Conservation (phyloP, 2,113 vertebrate genomes). For the Takifugu flavidus region DNA sequence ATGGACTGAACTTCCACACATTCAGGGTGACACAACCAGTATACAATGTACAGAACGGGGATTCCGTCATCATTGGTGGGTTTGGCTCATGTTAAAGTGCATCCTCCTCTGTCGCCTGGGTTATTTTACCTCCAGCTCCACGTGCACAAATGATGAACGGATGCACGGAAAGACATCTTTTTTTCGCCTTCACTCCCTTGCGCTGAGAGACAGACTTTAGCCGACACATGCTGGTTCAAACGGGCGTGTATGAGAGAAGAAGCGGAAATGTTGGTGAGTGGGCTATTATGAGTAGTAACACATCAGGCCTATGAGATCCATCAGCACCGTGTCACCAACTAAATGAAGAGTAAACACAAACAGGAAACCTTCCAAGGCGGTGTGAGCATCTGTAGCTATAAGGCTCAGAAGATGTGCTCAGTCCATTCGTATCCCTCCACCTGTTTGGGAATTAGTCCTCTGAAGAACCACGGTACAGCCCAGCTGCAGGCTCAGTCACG, state of each 20-base stretch:
- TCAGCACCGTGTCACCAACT: too few relatives aligned
- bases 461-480: slow-evolving; percentile 33
- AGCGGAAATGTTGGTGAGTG: too few relatives aligned
- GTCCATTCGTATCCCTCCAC: neutral
- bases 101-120: too few relatives aligned
- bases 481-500: slow-evolving; percentile 24
- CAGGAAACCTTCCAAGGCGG: neutral
- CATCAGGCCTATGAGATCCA: slow-evolving; percentile 54
- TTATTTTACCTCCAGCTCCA: too few relatives aligned
- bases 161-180: too few relatives aligned
- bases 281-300: neutral
- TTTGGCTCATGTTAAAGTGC: too few relatives aligned
- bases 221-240: neutral
- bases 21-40: neutral
- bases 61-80: too few relatives aligned
- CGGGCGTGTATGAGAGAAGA: too few relatives aligned
- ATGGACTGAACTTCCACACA: slow-evolving; percentile 39
- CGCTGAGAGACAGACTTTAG: neutral
- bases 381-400: neutral
- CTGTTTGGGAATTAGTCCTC: slow-evolving; percentile 6
- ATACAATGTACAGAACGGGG: too few relatives aligned
- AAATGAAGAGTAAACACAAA: too few relatives aligned
- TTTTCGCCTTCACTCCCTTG: too few relatives aligned
- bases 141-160: too few relatives aligned
- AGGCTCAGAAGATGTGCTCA: neutral